Percentiles rank a stretch among this genome's conserved stretches.
Conservation (phyloP, 2,888 invertebrate species). For the Lasioglossum leucozonium region DNA sequence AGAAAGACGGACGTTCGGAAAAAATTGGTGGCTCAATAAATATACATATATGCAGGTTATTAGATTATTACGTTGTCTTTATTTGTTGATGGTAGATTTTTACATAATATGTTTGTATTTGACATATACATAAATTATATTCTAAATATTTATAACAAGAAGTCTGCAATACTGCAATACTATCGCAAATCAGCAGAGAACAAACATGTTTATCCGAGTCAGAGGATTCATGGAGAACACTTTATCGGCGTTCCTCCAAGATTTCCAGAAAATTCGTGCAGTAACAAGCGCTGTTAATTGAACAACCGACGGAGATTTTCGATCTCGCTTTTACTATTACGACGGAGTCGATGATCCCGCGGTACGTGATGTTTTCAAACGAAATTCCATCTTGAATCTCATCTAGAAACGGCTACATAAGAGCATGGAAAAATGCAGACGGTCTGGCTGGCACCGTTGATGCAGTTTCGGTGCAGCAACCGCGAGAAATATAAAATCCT, state of each 20-base stretch:
- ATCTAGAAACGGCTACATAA: slow-evolving; percentile 51
- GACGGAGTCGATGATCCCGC: slow-evolving; percentile 34
- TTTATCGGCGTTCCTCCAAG: neutral
- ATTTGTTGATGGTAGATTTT: too few relatives aligned
- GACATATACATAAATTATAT: too few relatives aligned
- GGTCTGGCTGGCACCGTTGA: slow-evolving; percentile 81
- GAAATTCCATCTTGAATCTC: slow-evolving; percentile 48
- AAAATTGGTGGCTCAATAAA: too few relatives aligned
- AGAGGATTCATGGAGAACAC: neutral
- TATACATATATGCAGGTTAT: too few relatives aligned
- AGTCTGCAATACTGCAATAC: too few relatives aligned
- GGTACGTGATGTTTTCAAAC: slow-evolving; percentile 39
- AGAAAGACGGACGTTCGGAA: too few relatives aligned
- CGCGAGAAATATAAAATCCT: slow-evolving; percentile 80
- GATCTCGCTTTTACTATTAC: slow-evolving; percentile 26
- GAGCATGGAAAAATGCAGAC: slow-evolving; percentile 68
- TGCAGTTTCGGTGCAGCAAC: slow-evolving; percentile 78
- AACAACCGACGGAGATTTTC: neutral
- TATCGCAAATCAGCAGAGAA: neutral
- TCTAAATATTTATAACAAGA: too few relatives aligned
- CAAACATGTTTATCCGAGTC: neutral
- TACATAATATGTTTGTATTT: too few relatives aligned
- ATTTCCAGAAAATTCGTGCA: neutral
- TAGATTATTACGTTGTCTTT: too few relatives aligned
- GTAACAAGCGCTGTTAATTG: slow-evolving; percentile 24